These are phyloP conservation scores for Cryptomyrus ogoouensis DNA, from an alignment of 2,113 vertebrate species.

Conservation along the genomic window DNA sequence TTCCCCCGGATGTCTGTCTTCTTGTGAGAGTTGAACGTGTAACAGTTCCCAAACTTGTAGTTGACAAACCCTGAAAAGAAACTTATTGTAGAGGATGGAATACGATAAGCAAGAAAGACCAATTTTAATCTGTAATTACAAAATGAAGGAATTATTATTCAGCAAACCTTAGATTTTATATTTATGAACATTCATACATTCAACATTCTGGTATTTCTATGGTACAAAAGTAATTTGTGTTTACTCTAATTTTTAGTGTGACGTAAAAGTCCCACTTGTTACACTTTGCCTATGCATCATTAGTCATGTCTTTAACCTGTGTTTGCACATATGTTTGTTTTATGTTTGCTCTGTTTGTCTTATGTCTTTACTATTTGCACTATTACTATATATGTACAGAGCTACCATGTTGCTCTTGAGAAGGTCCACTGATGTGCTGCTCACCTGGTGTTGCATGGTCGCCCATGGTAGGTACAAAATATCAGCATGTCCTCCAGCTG, in stretches of 20 bases:
- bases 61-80: slow-evolving; percentile 38
- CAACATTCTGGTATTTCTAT: not conserved
- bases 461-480: slow-evolving; percentile 38
- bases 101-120: not conserved
- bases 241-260: not conserved
- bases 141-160: not conserved
- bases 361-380: not conserved
- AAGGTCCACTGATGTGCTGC: not conserved
- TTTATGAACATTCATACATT: not conserved
- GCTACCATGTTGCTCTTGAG: not conserved
- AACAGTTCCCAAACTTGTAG: slow-evolving; percentile 42
- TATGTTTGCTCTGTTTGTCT: not conserved
- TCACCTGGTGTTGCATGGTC: slow-evolving; percentile 36
- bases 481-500: slow-evolving; percentile 40
- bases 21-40: slow-evolving; percentile 41
- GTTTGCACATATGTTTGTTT: not conserved
- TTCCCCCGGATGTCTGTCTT: slow-evolving; percentile 25
- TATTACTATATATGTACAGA: not conserved
- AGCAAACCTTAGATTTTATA: not conserved
- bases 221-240: not conserved
- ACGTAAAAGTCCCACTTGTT: not conserved
- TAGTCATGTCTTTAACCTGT: not conserved
- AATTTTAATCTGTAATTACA: not conserved
- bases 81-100: slow-evolving; percentile 13
- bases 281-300: not conserved